Base-by-base conservation (phyloP, 2,888 invertebrate species). In the Chrysotoxum bicinctum region DNA sequence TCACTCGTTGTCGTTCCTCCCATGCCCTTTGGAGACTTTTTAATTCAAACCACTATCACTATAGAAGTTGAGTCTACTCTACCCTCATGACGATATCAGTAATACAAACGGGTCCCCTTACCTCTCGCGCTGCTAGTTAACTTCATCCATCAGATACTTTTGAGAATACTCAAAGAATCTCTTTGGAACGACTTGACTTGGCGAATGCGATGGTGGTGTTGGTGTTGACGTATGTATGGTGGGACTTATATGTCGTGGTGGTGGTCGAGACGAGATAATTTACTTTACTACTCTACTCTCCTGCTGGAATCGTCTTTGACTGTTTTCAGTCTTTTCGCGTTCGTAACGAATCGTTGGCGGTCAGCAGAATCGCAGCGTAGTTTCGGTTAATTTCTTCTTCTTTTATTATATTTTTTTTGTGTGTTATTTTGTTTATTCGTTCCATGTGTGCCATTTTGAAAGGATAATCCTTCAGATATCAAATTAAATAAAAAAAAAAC, bases 341-440 rank as follows among this genome's bases (percentile, higher is more conserved):
- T 87, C 88, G 87, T 89, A 78, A 82, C 87, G 87, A 88, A 88
- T 88, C 89, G 89, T 88, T 87, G 88, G 88, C 90, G 90, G 89
- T 91, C 90, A 88, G 91, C 91, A 89, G 91, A 88, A 89, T 89
- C 90, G 91, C 89, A 87, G 86, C 88, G 89, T 85, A 87, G 86
- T 87, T 80, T 86, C 82, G 76, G 48, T 50, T 69, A 68, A 52
- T n/a, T n/a, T n/a, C 50, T 56, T 64, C 74, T 58, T 48, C 54
- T 58, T 21, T 35, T 16, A 26, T 26, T 52, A n/a, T 45, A 56
- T 23, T 56, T 52, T 54, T 64, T 9, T 37, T 60, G 58, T 30
- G 35, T 58, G 16, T 43, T 40, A 40, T 35, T 69, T 69, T 48
- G 30, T 70, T 69, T 58, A 35, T 45, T 60, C 43, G 23, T 54